These are phyloP conservation scores for Bicyclus anynana DNA, from an alignment of 1,140 invertebrate species.

Conservation along the genomic window DNA sequence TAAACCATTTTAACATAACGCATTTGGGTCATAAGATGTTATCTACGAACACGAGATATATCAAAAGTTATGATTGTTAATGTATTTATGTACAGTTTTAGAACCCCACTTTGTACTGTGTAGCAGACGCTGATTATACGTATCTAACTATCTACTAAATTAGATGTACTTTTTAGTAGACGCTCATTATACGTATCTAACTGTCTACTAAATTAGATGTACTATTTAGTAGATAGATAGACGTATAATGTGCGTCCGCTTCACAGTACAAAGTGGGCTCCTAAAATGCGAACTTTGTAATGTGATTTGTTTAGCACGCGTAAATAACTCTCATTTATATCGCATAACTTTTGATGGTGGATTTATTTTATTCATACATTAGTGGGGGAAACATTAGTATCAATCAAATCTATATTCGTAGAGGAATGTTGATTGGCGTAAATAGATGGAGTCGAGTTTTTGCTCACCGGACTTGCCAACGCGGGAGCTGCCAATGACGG, in stretches of 20 bases:
- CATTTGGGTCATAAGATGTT: conserved; percentile 48
- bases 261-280: too few relatives aligned
- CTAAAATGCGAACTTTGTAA: neutral
- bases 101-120: too few relatives aligned
- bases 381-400: conserved; percentile 11
- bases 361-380: conserved; percentile 3
- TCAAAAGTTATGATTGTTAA: conserved; percentile 19
- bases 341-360: neutral
- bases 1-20: conserved; percentile 39
- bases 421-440: conserved; percentile 12
- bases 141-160: too few relatives aligned
- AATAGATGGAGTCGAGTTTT: conserved; percentile 11
- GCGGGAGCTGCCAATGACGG: conserved; percentile 83
- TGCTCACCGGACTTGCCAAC: conserved; percentile 86
- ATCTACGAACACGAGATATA: conserved; percentile 31
- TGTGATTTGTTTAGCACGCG: neutral
- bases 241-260: too few relatives aligned
- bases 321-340: neutral
- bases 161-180: too few relatives aligned
- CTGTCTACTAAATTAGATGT: too few relatives aligned
- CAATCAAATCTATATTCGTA: conserved; percentile 12
- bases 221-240: too few relatives aligned
- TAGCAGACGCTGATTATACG: too few relatives aligned
- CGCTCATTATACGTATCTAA: too few relatives aligned
- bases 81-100: neutral